These are phyloP conservation scores for Cryptophagus acutangulus DNA, from an alignment of 2,888 invertebrate genomes.

Conservation along the genomic window DNA sequence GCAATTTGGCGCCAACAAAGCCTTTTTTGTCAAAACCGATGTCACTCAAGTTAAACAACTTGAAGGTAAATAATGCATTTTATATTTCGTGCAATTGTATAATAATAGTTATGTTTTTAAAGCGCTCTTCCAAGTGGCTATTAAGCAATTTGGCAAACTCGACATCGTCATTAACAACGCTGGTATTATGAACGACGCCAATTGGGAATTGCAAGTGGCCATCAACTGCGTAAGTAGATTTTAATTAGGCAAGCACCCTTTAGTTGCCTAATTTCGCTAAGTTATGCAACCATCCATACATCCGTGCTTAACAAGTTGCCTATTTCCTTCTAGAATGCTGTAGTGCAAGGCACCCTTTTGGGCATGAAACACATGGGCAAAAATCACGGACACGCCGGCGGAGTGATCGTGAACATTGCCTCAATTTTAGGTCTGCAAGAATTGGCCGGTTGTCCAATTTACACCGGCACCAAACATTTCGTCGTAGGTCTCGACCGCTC, in stretches of 20 bases:
- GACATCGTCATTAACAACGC: conserved; percentile 68
- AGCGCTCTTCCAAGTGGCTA: conserved; percentile 42
- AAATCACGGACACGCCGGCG: conserved; percentile 57
- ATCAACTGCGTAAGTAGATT: conserved; percentile 43
- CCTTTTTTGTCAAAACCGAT: conserved; percentile 65
- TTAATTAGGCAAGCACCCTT: too few relatives aligned
- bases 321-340: conserved; percentile 44
- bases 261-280: too few relatives aligned
- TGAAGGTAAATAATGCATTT: conserved; percentile 53
- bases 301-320: background rate
- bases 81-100: background rate
- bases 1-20: conserved; percentile 62
- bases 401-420: conserved; percentile 63
- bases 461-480: conserved; percentile 58
- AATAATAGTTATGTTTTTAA: conserved; percentile 26
- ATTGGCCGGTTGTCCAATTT: conserved; percentile 54
- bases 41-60: conserved; percentile 69
- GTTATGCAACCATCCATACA: too few relatives aligned
- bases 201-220: conserved; percentile 69
- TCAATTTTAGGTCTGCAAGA: conserved; percentile 57
- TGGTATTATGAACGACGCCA: conserved; percentile 70
- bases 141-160: conserved; percentile 42
- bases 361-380: conserved; percentile 57
- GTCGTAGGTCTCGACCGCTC: conserved; percentile 53
- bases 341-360: conserved; percentile 50